Conservation (phyloP, 2,797 vertebrate species). For the Kryptopterus vitreolus region DNA sequence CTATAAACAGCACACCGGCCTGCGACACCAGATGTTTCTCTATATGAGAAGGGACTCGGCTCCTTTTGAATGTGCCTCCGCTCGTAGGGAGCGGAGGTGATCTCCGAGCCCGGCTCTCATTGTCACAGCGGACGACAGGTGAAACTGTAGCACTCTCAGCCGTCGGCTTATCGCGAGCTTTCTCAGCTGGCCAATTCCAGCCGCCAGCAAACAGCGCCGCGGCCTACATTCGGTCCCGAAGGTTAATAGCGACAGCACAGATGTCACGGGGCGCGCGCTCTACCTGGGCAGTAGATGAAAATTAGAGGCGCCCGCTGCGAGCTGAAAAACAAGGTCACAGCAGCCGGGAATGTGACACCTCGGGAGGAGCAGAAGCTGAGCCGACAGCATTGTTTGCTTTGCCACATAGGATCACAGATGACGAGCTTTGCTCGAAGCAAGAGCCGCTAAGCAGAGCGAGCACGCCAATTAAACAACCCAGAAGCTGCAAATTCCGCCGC, state of each 20-base stretch:
- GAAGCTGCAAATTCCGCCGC: conserved; percentile 70
- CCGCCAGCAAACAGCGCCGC: conserved; percentile 52
- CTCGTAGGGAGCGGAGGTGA: conserved; percentile 39
- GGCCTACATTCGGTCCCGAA: conserved; percentile 74
- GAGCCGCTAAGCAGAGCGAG: conserved; percentile 76
- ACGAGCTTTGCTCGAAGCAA: conserved; percentile 76
- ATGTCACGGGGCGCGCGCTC: conserved; percentile 56
- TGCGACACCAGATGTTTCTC: conserved; percentile 43
- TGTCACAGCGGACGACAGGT: conserved; percentile 46
- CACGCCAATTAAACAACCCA: conserved; percentile 72
- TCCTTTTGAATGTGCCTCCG: conserved; percentile 25
- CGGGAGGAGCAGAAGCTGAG: conserved; percentile 50
- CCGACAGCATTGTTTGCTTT: conserved; percentile 57
- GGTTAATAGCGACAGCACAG: conserved; percentile 71
- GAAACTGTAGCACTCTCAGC: conserved; percentile 40
- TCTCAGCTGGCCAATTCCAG: conserved; percentile 52
- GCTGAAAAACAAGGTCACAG: conserved; percentile 75
- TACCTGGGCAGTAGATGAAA: conserved; percentile 67
- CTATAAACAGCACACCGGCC: conserved; percentile 21
- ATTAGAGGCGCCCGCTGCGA: conserved; percentile 63
- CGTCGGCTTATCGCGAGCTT: conserved; percentile 49
- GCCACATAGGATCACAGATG: conserved; percentile 69
- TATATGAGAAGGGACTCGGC: conserved; percentile 8
- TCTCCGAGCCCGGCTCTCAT: conserved; percentile 31
- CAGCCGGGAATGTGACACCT: conserved; percentile 57